Evolutionary conservation across 1,140 invertebrate genomes (phyloP).

Genomic region (Zelostemma sp.): DNA sequence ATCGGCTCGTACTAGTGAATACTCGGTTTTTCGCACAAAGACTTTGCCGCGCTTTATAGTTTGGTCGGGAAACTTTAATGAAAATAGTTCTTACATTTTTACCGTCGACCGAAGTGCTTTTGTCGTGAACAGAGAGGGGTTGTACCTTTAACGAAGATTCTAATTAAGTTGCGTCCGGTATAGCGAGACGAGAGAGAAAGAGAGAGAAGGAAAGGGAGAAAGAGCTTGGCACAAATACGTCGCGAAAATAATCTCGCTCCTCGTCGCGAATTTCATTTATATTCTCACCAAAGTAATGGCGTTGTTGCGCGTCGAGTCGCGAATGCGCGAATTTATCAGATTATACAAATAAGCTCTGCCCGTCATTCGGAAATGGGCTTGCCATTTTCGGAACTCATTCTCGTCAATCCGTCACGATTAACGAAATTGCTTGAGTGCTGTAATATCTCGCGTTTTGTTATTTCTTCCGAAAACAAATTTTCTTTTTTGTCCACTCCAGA

Average conservation of each 20-base stretch:
- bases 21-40: conserved; percentile 41
- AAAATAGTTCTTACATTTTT: conserved; percentile 66
- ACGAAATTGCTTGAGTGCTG: no score
- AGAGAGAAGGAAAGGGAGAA: conserved; percentile 2
- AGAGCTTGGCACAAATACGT: conserved; percentile 38
- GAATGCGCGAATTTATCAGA: conserved; percentile 18
- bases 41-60: conserved; percentile 51
- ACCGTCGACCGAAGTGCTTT: conserved; percentile 47
- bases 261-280: conserved; percentile 33
- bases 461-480: no score
- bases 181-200: conserved; percentile 20
- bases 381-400: not conserved
- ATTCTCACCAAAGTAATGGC: conserved; percentile 27
- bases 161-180: conserved; percentile 56
- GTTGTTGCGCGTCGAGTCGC: conserved; percentile 7
- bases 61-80: conserved; percentile 59
- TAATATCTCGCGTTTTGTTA: no score
- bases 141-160: conserved; percentile 60
- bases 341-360: conserved; percentile 3
- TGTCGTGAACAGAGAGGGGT: conserved; percentile 37
- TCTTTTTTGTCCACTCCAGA: no score
- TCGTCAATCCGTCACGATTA: no score
- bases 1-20: conserved; percentile 29
- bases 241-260: conserved; percentile 32
- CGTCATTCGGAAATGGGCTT: not conserved